Evolutionary conservation across 2,113 vertebrate genomes (phyloP).

Genomic region (Lates calcarifer): DNA sequence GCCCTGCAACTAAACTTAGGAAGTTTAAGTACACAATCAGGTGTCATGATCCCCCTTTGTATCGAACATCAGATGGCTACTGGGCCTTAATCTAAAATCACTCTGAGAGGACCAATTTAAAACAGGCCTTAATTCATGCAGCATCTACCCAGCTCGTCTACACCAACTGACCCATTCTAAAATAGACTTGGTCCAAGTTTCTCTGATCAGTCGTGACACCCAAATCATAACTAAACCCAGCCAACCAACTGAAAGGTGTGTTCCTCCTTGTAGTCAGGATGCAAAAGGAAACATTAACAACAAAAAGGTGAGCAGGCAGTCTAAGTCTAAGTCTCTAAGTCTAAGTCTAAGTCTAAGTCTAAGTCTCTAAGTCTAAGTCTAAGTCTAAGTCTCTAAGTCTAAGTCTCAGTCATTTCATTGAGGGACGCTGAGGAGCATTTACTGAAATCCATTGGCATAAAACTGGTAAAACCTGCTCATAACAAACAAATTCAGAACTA

Average conservation of each 20-base stretch:
- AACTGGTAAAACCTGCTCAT: constrained; percentile 29
- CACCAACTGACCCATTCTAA: too few species aligned
- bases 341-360: too few species aligned
- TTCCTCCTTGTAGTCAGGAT: neutral
- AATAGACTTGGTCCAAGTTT: neutral
- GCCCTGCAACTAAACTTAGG: neutral
- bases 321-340: too few species aligned
- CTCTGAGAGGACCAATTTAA: too few species aligned
- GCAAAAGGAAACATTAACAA: neutral
- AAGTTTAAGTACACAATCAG: neutral
- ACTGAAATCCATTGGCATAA: neutral
- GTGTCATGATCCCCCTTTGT: too few species aligned
- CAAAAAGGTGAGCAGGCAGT: neutral
- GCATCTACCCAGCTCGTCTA: too few species aligned
- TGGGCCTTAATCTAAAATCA: too few species aligned
- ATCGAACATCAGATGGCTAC: too few species aligned
- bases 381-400: too few species aligned
- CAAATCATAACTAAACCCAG: neutral
- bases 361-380: too few species aligned
- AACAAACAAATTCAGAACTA: neutral
- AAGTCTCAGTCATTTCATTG: neutral
- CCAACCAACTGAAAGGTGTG: too few species aligned
- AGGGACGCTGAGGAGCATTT: neutral
- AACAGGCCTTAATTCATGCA: too few species aligned
- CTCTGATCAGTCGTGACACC: neutral